These are phyloP conservation scores for Fregata magnificens DNA, from an alignment of 2,113 vertebrate genomes.

Conservation along the genomic window DNA sequence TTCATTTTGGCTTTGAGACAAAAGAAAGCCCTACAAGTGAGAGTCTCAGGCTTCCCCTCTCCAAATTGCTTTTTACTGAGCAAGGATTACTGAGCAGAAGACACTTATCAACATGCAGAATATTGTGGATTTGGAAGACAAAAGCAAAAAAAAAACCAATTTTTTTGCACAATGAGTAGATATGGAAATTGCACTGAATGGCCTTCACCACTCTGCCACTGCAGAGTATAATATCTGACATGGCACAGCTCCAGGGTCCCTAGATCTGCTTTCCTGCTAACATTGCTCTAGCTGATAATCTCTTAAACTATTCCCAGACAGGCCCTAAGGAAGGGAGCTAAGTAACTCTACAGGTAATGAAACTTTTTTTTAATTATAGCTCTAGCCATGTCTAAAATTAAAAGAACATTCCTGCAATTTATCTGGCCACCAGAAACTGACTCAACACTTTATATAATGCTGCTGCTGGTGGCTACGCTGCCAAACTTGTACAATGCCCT, in stretches of 20 bases:
- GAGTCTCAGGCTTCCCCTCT: not conserved
- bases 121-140: not conserved
- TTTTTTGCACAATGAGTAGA: not conserved
- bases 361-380: slow-evolving; percentile 52
- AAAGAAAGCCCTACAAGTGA: not conserved
- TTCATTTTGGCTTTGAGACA: not conserved
- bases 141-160: not conserved
- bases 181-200: not conserved
- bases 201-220: not conserved
- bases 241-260: not conserved
- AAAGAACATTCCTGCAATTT: slow-evolving; percentile 6
- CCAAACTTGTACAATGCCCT: not conserved
- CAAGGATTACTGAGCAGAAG: not conserved
- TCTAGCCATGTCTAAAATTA: not conserved
- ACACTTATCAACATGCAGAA: not conserved
- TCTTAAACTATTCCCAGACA: not conserved
- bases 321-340: slow-evolving; percentile 13
- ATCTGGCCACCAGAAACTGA: slow-evolving; percentile 7
- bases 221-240: not conserved
- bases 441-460: slow-evolving; percentile 23
- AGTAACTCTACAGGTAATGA: slow-evolving; percentile 47
- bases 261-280: not conserved
- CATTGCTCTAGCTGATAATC: not conserved
- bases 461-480: slow-evolving; percentile 28
- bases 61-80: not conserved